A percentile compares a stretch with the other conserved stretches of the same genome.
Conservation (phyloP, 2,888 invertebrate species). For the Zaprionus bogoriensis region DNA sequence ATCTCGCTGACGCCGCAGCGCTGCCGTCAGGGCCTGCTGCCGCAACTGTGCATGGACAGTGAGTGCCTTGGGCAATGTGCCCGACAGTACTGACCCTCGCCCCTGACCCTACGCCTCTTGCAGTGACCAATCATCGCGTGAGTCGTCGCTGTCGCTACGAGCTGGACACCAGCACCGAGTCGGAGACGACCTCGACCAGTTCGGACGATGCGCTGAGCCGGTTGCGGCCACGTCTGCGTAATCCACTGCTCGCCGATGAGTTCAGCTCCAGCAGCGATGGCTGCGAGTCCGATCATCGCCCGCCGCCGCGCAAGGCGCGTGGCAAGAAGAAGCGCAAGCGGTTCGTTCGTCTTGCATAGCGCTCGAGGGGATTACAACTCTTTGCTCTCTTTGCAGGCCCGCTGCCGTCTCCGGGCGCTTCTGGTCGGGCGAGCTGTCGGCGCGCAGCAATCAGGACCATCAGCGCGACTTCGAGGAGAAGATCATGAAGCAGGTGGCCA, state of each 20-base stretch:
- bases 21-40: slow-evolving; percentile 81
- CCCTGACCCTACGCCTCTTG: neutral
- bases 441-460: slow-evolving; percentile 93
- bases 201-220: slow-evolving; percentile 61
- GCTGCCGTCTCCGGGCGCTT: slow-evolving; percentile 84
- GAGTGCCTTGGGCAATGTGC: no score
- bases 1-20: slow-evolving; percentile 81
- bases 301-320: slow-evolving; percentile 57
- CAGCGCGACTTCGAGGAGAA: slow-evolving; percentile 93
- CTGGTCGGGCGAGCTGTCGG: slow-evolving; percentile 90
- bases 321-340: slow-evolving; percentile 64
- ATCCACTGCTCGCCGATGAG: slow-evolving; percentile 38
- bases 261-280: slow-evolving; percentile 82
- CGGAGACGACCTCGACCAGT: slow-evolving; percentile 77
- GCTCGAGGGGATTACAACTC: neutral
- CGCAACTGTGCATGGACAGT: slow-evolving; percentile 76
- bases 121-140: slow-evolving; percentile 70
- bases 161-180: slow-evolving; percentile 80
- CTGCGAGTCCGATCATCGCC: slow-evolving; percentile 81
- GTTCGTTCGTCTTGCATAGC: slow-evolving; percentile 21
- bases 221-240: slow-evolving; percentile 46
- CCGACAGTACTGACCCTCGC: no score
- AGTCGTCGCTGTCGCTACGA: slow-evolving; percentile 64
- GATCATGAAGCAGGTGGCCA: slow-evolving; percentile 84
- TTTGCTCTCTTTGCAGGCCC: slow-evolving; percentile 35